phyloP scores from a whole-genome alignment of 2,888 invertebrate species.

The Idaea straminata region DNA sequence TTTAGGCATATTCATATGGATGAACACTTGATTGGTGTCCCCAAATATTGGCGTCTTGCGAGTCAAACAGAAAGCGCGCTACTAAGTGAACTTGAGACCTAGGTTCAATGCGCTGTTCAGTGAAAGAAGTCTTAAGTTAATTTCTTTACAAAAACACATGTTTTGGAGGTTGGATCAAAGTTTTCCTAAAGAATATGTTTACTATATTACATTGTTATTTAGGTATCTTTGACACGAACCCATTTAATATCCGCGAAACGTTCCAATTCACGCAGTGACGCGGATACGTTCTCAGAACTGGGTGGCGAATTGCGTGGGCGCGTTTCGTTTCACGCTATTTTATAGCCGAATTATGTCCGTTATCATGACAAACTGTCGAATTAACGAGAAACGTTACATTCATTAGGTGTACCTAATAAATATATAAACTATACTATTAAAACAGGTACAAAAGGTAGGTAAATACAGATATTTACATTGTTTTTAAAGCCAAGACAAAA shows the following conservation, averaged over 20 bases:
- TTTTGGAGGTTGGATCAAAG: neutral
- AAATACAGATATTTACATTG: too few species aligned
- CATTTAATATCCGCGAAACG: constrained; percentile 8
- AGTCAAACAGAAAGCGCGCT: too few species aligned
- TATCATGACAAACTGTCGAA: constrained; percentile 1
- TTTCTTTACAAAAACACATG: neutral
- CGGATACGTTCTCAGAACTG: constrained; percentile 17
- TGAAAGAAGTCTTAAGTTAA: too few species aligned
- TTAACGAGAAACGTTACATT: neutral
- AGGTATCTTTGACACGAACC: constrained; percentile 9
- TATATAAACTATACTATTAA: too few species aligned
- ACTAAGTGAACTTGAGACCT: too few species aligned
- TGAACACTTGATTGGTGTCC: too few species aligned
- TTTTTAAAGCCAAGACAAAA: too few species aligned
- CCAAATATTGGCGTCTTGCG: too few species aligned
- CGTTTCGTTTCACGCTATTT: constrained; percentile 15
- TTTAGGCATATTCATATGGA: too few species aligned
- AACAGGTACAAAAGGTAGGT: too few species aligned
- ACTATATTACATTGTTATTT: neutral
- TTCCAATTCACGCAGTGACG: constrained; percentile 19
- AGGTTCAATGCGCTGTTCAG: too few species aligned
- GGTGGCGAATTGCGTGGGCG: constrained; percentile 15
- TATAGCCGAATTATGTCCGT: constrained; percentile 7
- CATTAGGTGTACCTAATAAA: neutral
- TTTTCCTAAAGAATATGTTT: neutral